These are phyloP conservation scores for Adela reaumurella DNA, from an alignment of 2,888 invertebrate species.

Conservation along the genomic window DNA sequence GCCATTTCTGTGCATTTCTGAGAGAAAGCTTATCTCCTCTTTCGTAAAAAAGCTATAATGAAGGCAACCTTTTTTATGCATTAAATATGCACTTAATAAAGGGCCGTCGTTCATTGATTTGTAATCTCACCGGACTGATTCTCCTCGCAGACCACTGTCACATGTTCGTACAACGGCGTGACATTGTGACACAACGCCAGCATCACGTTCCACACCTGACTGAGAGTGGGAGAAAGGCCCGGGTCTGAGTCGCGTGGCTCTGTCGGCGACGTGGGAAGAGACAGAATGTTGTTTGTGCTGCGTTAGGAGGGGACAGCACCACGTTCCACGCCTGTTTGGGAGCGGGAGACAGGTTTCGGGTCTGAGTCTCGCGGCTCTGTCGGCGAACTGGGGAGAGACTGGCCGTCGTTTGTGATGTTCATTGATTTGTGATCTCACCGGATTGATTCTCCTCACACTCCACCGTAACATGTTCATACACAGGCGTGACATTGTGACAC, in stretches of 20 bases:
- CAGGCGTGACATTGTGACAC: conserved; percentile 99
- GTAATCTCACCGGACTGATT: conserved; percentile 27
- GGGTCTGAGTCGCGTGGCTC: conserved; percentile 52
- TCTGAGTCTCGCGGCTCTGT: conserved; percentile 58
- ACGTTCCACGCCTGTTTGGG: conserved; percentile 77
- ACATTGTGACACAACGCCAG: conserved; percentile 98
- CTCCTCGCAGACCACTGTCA: conserved; percentile 22
- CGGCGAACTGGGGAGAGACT: conserved; percentile 34
- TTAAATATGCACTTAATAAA: background rate
- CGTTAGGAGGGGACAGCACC: conserved; percentile 69
- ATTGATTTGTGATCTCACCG: conserved; percentile 16
- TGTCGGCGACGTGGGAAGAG: conserved; percentile 43
- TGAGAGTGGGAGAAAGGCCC: conserved; percentile 20
- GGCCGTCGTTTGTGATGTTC: conserved; percentile 33
- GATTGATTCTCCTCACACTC: conserved; percentile 33
- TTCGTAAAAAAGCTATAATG: too few species aligned
- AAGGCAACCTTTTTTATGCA: too few species aligned
- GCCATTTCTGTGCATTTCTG: too few species aligned
- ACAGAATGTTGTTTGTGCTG: conserved; percentile 39
- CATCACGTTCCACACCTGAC: conserved; percentile 82
- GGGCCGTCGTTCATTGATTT: background rate
- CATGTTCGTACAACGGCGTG: conserved; percentile 86
- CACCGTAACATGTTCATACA: conserved; percentile 61
- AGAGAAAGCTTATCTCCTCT: too few species aligned
- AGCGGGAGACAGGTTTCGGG: conserved; percentile 15